Evolutionary conservation across 2,797 vertebrate genomes (phyloP).

Genomic region (Channa striata): DNA sequence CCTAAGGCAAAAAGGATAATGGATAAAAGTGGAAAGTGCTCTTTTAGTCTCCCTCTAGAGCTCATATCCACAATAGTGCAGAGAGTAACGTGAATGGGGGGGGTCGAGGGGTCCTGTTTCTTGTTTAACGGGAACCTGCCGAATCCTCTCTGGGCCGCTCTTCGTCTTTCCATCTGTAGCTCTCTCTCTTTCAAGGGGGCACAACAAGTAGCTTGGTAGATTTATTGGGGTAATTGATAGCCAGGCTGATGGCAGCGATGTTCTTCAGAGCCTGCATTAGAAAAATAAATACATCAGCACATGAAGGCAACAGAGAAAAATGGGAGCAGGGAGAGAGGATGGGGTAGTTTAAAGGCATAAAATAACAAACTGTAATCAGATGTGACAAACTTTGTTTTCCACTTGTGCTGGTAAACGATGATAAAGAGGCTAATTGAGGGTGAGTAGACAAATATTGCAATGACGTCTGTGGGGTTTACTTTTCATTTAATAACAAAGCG

Average conservation of each 20-base stretch:
- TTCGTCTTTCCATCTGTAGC: constrained; percentile 15
- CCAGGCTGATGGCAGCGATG: constrained; percentile 98
- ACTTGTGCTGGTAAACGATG: constrained; percentile 6
- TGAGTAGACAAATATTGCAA: constrained; percentile 11
- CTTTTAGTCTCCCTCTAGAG: constrained; percentile 38
- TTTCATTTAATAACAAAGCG: too few species aligned
- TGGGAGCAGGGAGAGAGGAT: neutral
- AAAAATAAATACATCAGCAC: constrained; percentile 10
- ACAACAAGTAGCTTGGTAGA: constrained; percentile 92
- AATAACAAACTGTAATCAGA: too few species aligned
- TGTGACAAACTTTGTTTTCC: neutral
- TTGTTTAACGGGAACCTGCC: constrained; percentile 28
- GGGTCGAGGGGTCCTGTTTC: constrained; percentile 10
- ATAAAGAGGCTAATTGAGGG: constrained; percentile 3
- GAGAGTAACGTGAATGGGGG: constrained; percentile 24
- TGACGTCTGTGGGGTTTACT: neutral
- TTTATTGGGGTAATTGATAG: constrained; percentile 98
- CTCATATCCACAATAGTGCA: constrained; percentile 46
- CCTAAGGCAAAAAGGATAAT: constrained; percentile 79
- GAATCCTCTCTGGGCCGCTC: constrained; percentile 34
- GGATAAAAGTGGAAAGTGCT: constrained; percentile 70
- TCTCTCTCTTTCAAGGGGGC: constrained; percentile 75
- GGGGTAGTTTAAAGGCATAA: neutral
- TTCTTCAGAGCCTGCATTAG: constrained; percentile 93
- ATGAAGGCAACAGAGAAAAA: constrained; percentile 24